Conservation (phyloP, 2,888 invertebrate species). For the Nomada hirtipes region DNA sequence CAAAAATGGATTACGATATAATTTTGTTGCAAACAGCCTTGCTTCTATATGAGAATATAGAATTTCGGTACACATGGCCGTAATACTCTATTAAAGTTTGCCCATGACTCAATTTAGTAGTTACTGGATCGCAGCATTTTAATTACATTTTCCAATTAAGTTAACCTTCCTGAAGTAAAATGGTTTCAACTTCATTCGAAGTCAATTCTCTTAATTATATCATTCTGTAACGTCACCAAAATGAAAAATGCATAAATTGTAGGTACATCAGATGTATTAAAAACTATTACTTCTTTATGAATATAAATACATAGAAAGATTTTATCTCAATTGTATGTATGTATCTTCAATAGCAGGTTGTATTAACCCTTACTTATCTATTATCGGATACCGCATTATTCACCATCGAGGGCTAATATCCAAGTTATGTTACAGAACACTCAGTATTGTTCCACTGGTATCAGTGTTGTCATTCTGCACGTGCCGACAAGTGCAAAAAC, state of each 20-base stretch:
- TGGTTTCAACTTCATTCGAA: conserved; percentile 14
- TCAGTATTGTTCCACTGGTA: conserved; percentile 20
- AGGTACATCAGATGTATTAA: no score
- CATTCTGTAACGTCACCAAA: no score
- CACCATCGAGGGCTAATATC: conserved; percentile 7
- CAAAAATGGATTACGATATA: background rate
- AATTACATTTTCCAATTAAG: conserved; percentile 68
- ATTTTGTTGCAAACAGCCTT: conserved; percentile 13
- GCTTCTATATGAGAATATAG: conserved; percentile 22
- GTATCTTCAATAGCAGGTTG: background rate
- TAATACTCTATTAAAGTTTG: conserved; percentile 40
- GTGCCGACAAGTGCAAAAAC: background rate
- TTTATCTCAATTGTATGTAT: no score
- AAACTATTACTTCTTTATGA: no score
- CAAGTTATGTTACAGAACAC: background rate
- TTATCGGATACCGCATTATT: conserved; percentile 18
- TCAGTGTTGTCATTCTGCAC: background rate
- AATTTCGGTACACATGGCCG: conserved; percentile 45
- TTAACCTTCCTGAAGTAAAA: conserved; percentile 61
- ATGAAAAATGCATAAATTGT: no score
- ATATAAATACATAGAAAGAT: no score
- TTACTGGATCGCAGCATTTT: conserved; percentile 30
- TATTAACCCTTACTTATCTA: conserved; percentile 12
- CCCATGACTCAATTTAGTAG: conserved; percentile 51
- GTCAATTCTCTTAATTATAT: background rate